A percentile compares a stretch with the other conserved stretches of the same genome.
Evolutionary conservation across 2,888 invertebrate genomes (phyloP).

Genomic region (Lasioglossum leucozonium): DNA sequence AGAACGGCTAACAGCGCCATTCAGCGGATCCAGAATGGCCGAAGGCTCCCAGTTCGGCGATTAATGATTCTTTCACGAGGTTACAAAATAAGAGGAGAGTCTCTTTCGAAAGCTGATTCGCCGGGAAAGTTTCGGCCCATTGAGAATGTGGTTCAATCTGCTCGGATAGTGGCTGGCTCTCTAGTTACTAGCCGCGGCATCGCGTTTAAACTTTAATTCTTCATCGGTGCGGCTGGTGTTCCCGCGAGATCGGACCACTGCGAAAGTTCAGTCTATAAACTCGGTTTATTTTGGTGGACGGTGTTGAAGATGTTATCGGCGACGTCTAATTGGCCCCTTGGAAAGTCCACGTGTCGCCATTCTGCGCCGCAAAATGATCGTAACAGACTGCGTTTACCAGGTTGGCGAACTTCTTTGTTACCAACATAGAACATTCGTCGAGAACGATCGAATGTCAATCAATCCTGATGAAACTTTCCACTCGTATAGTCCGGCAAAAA

Average conservation of each 20-base stretch:
- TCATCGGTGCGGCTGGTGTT: background rate
- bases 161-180: background rate
- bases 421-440: background rate
- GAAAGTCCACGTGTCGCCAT: background rate
- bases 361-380: background rate
- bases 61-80: background rate
- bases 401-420: background rate
- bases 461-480: background rate
- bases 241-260: background rate
- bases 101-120: background rate
- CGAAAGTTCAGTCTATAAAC: slow-evolving; percentile 23
- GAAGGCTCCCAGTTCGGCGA: background rate
- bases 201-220: slow-evolving; percentile 26
- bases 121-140: background rate
- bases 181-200: background rate
- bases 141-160: background rate
- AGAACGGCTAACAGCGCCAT: background rate
- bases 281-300: background rate
- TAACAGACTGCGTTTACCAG: background rate
- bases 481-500: background rate
- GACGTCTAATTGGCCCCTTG: slow-evolving; percentile 26
- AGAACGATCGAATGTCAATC: background rate
- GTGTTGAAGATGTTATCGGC: slow-evolving; percentile 11
- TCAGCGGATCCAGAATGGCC: background rate
- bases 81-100: background rate